Base-by-base conservation (phyloP, 2,888 invertebrate genomes). In the Palloptera scutellata region DNA sequence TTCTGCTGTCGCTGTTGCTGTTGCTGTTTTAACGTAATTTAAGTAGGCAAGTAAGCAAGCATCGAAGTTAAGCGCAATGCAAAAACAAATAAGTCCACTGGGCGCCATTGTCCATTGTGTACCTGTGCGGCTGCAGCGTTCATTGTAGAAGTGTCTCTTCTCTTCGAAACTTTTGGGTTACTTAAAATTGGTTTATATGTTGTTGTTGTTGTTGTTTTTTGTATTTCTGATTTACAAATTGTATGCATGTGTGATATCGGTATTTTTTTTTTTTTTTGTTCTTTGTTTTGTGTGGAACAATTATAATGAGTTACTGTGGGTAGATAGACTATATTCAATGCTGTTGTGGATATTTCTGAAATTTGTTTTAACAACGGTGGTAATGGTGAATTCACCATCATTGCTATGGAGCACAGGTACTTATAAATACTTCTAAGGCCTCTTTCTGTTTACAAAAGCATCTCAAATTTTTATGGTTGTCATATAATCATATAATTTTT, bases 41-140 rank as follows among this genome's bases (percentile, higher is more conserved):
- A 68, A 71, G 71, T 64, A 69, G 64, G 63, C 68, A 66, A 68
- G 40, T 40, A n/a, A 15, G 48, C 40, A n/a, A 15, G 48, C 43
- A 48, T 53, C 66, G 54, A 62, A 70, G 54, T 59, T 51, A 64
- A 58, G 43, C 41, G 40, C 54, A 66, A 66, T 66, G 64, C 62
- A 70, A 64, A 66, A 68, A 61, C 43, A 66, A 66, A 62, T 52
- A 52, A 64, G 60, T 53, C 48, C 62, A 53, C 53, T 54, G 59
- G 62, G 63, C 53, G 59, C 67, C 67, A 67, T 63, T 67, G 67
- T 67, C 42, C 63, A 40, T 17, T 11, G 43, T 19, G 19, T 53
- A 19, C 53, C 19, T 11, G 17, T 17, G 58, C 57, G 40, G 58
- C 41, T 57, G 15, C 19, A 45, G 57, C 48, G 57, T 57, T 51